Conservation (phyloP, 1,140 invertebrate genomes). For the Tetraneura akinire region DNA sequence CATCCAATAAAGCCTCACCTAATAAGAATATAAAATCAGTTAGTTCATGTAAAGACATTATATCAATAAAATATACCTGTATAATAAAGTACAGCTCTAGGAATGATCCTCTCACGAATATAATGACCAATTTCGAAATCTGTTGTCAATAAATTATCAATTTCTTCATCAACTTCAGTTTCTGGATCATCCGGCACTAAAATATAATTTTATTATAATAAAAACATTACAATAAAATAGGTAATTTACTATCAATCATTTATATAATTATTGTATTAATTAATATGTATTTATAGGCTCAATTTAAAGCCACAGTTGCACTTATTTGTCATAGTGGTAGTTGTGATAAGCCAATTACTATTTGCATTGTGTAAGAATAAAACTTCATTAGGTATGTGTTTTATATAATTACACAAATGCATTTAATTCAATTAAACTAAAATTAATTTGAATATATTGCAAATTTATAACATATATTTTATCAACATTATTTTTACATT, state of each 20-base stretch:
- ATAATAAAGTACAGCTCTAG: conserved; percentile 89
- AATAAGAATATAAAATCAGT: not conserved
- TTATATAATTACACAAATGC: not conserved
- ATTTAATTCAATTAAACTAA: not conserved
- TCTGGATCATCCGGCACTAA: conserved; percentile 66
- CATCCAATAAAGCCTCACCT: conserved; percentile 76
- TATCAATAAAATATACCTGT: conserved; percentile 67
- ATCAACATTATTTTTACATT: too few species aligned
- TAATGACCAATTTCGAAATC: conserved; percentile 99
- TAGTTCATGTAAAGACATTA: conserved; percentile 13
- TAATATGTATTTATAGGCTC: not conserved
- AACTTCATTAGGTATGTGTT: not conserved
- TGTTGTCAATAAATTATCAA: conserved; percentile 75
- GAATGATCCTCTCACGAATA: conserved; percentile 89
- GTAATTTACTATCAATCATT: not conserved
- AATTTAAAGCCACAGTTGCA: conserved; percentile 51
- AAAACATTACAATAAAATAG: not conserved
- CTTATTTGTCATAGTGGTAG: conserved; percentile 35
- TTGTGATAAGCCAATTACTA: conserved; percentile 36
- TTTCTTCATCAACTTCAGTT: conserved; percentile 74
- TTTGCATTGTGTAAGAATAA: conserved; percentile 2
- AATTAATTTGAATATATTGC: too few species aligned
- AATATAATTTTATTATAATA: conserved; percentile 13
- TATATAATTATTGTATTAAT: not conserved
- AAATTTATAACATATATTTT: too few species aligned